Evolutionary conservation across 2,888 invertebrate genomes (phyloP), one percentile per base, ranked within the genome.

Genomic region (Xylota segnis): DNA sequence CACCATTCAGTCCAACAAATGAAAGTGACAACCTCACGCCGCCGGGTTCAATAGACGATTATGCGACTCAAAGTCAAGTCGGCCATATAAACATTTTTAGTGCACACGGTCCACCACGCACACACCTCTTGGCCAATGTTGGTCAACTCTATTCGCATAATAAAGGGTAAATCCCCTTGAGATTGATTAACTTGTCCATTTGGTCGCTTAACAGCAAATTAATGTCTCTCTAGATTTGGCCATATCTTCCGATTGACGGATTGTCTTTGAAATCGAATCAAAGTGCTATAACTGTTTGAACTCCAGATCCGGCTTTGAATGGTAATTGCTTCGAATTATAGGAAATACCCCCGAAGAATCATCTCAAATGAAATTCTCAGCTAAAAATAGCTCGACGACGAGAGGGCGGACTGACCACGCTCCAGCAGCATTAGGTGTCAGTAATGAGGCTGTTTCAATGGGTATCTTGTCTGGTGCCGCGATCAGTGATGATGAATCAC

Each of bases 361-460:
- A 54, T 54, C 54, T 29, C 23, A 27, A 54, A 40, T 10, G 9
- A 29, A 40, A 66, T 23, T 1, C 10, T 52, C 14, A 16, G 2
- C 23, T 50, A 66, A 66, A 66, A 50, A 66, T 66, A 65, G 1
- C 34, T 65, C 6, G 18, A 23, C 9, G 23, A 14, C 5, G 37
- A 50, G 32, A 23, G 43, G n/a, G 12, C n/a, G 45, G 27, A 23
- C 43, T 47, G 12, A 16, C 18, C 50, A 66, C 50, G 50, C 37
- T 52, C 10, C 50, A 32, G 18, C 34, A n/a, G n/a, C 5, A 52
- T 18, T 23, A 37, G 65, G 50, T 66, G 37, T 37, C 50, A 34
- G 37, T 54, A 68, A 68, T 54, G 68, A 54, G 54, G 54, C 40
- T 54, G 37, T 68, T 68, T 68, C 54, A 27, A 68, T 66, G 52